phyloP scores from a whole-genome alignment of 1,140 invertebrate genomes.

The Anastatus disparis region DNA sequence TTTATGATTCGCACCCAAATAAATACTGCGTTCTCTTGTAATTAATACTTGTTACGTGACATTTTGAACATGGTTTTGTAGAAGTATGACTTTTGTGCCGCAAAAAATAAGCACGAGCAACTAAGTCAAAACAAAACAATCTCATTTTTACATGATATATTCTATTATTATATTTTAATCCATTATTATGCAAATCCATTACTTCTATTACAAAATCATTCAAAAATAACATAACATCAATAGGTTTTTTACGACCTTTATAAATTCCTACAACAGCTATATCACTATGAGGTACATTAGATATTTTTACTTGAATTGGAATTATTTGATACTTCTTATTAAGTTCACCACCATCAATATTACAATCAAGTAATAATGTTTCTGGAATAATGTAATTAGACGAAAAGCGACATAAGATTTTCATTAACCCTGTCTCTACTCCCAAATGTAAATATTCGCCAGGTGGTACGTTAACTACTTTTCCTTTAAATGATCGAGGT shows the following conservation, averaged over 20 bases:
- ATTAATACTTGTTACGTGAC: conserved; percentile 36
- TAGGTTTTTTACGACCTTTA: conserved; percentile 27
- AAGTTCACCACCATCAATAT: conserved; percentile 31
- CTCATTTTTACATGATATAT: neutral
- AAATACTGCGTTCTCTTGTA: too few relatives aligned
- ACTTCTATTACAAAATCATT: conserved; percentile 28
- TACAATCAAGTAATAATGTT: conserved; percentile 29
- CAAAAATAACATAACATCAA: conserved; percentile 20
- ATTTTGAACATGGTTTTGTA: conserved; percentile 39
- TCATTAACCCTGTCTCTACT: conserved; percentile 4
- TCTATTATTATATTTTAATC: neutral
- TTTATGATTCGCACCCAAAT: too few relatives aligned
- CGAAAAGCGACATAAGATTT: neutral
- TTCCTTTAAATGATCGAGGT: neutral
- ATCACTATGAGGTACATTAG: conserved; percentile 14
- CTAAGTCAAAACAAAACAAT: neutral
- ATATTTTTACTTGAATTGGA: conserved; percentile 21
- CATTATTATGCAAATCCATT: neutral
- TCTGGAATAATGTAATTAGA: neutral
- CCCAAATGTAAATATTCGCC: conserved; percentile 41
- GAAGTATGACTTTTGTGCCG: conserved; percentile 30
- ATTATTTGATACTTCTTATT: conserved; percentile 13
- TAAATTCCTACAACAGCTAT: conserved; percentile 31
- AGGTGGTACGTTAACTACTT: neutral
- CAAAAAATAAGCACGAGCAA: neutral